These are phyloP conservation scores for Homalodisca vitripennis DNA, from an alignment of 1,140 invertebrate species.

Conservation along the genomic window DNA sequence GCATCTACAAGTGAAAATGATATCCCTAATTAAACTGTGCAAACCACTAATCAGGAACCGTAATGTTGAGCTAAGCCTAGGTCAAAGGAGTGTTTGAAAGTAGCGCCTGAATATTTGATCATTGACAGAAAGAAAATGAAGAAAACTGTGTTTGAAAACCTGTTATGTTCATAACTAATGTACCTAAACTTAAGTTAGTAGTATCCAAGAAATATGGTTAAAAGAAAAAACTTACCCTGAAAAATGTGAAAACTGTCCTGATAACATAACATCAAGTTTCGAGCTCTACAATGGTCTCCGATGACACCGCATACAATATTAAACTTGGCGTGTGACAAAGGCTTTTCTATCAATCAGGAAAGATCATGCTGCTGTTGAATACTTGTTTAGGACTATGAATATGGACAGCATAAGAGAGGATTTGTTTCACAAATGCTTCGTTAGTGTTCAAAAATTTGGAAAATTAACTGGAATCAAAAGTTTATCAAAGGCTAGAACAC, in stretches of 20 bases:
- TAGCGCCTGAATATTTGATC: no score
- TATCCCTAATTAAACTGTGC: no score
- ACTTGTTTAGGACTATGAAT: no score
- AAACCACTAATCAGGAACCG: no score
- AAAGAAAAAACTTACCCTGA: not conserved
- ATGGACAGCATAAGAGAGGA: no score
- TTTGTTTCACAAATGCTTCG: not conserved
- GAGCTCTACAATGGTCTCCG: not conserved
- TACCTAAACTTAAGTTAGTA: not conserved
- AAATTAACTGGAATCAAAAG: not conserved
- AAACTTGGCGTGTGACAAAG: not conserved
- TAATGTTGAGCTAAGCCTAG: no score
- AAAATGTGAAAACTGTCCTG: not conserved
- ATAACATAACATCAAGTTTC: not conserved
- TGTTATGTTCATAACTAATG: no score
- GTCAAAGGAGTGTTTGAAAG: no score
- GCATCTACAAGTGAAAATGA: no score
- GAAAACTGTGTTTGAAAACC: no score
- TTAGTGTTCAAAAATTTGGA: not conserved
- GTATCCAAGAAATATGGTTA: not conserved
- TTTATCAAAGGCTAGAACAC: not conserved
- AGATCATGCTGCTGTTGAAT: not conserved
- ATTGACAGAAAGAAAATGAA: no score
- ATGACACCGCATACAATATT: not conserved
- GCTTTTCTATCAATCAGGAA: no score